phyloP scores from a whole-genome alignment of 2,888 invertebrate species.

The Lasioglossum villosulum region DNA sequence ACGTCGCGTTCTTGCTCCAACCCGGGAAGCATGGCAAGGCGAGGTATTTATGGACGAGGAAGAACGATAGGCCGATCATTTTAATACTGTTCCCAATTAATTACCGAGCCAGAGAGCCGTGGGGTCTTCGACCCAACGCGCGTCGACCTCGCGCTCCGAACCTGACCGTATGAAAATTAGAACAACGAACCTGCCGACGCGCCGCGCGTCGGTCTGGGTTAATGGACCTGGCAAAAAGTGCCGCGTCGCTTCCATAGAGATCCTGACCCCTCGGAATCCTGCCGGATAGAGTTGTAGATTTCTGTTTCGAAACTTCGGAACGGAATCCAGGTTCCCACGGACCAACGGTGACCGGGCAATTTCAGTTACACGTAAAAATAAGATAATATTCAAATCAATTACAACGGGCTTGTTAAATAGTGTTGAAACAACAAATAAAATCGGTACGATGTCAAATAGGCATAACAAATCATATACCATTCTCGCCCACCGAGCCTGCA shows the following conservation, averaged over 20 bases:
- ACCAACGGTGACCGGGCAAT: neutral
- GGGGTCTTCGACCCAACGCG: conserved; percentile 55
- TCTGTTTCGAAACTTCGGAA: conserved; percentile 1
- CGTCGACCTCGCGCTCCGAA: conserved; percentile 58
- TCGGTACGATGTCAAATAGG: neutral
- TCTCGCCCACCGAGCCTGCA: neutral
- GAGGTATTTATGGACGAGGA: conserved; percentile 47
- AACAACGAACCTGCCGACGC: conserved; percentile 54
- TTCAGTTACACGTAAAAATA: neutral
- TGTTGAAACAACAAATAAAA: neutral
- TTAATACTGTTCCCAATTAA: conserved; percentile 68
- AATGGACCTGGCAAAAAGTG: conserved; percentile 57
- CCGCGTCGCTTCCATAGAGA: conserved; percentile 19
- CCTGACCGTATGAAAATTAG: conserved; percentile 64
- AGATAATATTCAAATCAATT: neutral
- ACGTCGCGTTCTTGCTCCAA: conserved; percentile 41
- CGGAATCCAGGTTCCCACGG: neutral
- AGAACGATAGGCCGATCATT: conserved; percentile 63
- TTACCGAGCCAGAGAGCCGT: conserved; percentile 54
- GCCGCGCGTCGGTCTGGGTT: conserved; percentile 36
- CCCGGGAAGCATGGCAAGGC: conserved; percentile 8
- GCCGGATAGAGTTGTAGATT: conserved; percentile 9
- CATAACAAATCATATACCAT: neutral
- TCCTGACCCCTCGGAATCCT: conserved; percentile 1
- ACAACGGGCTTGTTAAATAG: neutral